Percentiles rank a stretch among this genome's conserved stretches.
phyloP scores from a whole-genome alignment of 2,797 vertebrate species.

The Acridotheres tristis region DNA sequence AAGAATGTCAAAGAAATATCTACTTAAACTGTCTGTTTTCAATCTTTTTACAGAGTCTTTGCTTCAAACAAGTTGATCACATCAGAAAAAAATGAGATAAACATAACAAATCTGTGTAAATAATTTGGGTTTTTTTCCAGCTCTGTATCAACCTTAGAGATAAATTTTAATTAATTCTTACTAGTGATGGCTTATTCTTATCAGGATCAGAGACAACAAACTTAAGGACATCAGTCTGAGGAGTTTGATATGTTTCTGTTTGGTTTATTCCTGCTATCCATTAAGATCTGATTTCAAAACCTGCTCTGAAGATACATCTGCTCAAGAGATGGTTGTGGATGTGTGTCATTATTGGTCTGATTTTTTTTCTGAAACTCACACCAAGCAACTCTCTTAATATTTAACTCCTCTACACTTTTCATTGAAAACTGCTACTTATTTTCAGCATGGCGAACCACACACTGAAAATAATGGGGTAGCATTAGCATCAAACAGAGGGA shows the following conservation, averaged over 20 bases:
- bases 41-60: not conserved
- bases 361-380: not conserved
- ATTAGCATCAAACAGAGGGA: not conserved
- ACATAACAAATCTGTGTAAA: not conserved
- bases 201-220: not conserved
- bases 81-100: not conserved
- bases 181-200: not conserved
- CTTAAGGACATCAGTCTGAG: not conserved
- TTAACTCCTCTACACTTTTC: not conserved
- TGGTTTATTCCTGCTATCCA: not conserved
- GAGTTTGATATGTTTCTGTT: not conserved
- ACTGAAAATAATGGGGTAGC: not conserved
- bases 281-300: not conserved
- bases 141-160: not conserved
- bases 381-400: not conserved
- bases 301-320: not conserved
- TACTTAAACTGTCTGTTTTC: not conserved
- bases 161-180: not conserved
- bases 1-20: slow-evolving; percentile 15
- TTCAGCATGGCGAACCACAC: not conserved
- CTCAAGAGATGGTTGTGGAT: not conserved
- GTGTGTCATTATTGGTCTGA: not conserved
- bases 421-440: not conserved
- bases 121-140: not conserved
- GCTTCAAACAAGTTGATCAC: not conserved